Percentiles rank a stretch among this genome's conserved stretches.
Conservation (phyloP, 1,140 invertebrate species). For the Solenopsis fugax region DNA sequence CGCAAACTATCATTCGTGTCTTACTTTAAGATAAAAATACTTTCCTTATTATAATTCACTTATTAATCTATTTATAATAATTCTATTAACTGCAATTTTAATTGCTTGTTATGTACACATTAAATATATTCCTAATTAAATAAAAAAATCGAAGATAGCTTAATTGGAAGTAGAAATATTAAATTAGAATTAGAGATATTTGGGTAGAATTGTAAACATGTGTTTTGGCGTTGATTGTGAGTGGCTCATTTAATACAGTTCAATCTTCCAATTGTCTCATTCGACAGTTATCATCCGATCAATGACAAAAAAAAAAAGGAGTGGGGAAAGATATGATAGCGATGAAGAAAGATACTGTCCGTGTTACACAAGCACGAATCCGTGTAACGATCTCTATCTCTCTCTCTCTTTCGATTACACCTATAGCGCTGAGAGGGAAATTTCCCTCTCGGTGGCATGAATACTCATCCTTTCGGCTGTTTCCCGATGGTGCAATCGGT, state of each 20-base stretch:
- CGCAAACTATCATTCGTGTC: not conserved
- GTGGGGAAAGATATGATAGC: not conserved
- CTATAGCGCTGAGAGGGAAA: conserved; percentile 24
- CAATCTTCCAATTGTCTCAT: not conserved
- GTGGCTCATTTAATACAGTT: not conserved
- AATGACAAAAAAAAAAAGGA: conserved; percentile 9
- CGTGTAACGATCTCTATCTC: conserved; percentile 36
- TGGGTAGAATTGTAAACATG: too few species aligned
- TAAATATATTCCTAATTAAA: too few species aligned
- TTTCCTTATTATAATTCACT: too few species aligned
- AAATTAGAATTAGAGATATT: not conserved
- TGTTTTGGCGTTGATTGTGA: not conserved
- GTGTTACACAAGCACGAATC: conserved; percentile 45
- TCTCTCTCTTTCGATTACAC: conserved; percentile 37
- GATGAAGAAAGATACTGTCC: not conserved
- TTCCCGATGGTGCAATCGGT: conserved; percentile 64
- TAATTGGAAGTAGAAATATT: not conserved
- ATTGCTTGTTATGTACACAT: too few species aligned
- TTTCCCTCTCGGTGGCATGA: conserved; percentile 63
- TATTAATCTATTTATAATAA: too few species aligned
- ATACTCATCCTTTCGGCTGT: conserved; percentile 51
- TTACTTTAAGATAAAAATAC: not conserved
- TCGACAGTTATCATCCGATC: not conserved
- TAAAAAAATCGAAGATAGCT: too few species aligned
- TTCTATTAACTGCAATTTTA: too few species aligned